Evolutionary conservation across 2,113 vertebrate species (phyloP), one percentile per base, ranked within the genome.

Genomic region (Mus spicilegus): DNA sequence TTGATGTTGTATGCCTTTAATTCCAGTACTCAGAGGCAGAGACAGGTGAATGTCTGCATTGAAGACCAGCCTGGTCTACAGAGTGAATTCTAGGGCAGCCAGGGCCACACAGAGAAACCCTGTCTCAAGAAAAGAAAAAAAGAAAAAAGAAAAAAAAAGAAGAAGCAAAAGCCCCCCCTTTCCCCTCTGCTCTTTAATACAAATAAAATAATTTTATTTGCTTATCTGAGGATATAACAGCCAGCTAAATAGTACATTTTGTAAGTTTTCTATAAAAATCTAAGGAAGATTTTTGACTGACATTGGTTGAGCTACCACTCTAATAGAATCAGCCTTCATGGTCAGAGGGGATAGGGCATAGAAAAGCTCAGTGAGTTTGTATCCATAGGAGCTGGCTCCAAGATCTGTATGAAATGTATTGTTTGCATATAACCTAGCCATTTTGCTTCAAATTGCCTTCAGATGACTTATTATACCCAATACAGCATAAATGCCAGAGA

Each of bases 141-240:
- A 65, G 28, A 9, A 65, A 26, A 0, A 82, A 14, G 54, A 61
- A 14, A 4, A 36, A 36, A 65, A 28, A 65, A 9, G 28, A 26
- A 20, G 30, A 20, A 5, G 63, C 26, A 28, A 77, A 14, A 42
- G 24, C 4, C 24, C 13, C 8, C 9, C 28, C 26, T n/a, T 46
- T 80, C n/a, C 14, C 13, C 28, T 72, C 67, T 89, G 73, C 14
- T 46, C 75, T 86, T 89, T 92, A 93, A 82, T 49, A 39, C 56
- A 75, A 94, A 63, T 75, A 42, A 89, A 89, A 36, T 54, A 16
- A 91, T 56, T 91, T 93, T 42, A 63, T 70, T 81, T 94, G 89
- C 33, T 93, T 56, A 86, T 80, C 39, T 88, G n/a, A 75, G 63
- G 30, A 75, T 87, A 30, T 19, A 51, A 51, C 70, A 0, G 8